Evolutionary conservation across 2,797 vertebrate genomes (phyloP).

Genomic region (Arnoldichthys spilopterus): DNA sequence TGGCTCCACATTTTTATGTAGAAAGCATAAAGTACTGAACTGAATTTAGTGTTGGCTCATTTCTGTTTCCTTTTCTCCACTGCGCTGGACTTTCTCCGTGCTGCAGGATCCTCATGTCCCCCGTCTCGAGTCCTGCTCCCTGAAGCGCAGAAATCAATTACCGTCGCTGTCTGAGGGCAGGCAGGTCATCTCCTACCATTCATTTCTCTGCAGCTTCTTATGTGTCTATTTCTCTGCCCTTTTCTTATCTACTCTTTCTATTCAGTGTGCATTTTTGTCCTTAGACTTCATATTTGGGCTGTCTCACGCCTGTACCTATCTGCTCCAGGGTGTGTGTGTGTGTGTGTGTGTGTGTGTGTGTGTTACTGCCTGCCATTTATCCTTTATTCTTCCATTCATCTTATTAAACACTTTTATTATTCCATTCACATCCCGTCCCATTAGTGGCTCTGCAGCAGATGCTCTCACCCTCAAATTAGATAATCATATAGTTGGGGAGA

Average conservation of each 20-base stretch:
- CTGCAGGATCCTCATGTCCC: slow-evolving; percentile 15
- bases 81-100: not conserved
- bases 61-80: not conserved
- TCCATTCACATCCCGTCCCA: not conserved
- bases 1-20: too few species aligned
- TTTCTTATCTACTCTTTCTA: not conserved
- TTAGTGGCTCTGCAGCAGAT: slow-evolving; percentile 7
- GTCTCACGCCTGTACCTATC: not conserved
- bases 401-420: not conserved
- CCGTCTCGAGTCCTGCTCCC: slow-evolving; percentile 49
- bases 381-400: not conserved
- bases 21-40: too few species aligned
- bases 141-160: slow-evolving; percentile 65
- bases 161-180: slow-evolving; percentile 52
- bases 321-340: not conserved
- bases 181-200: not conserved
- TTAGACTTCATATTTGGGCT: not conserved
- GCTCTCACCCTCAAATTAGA: not conserved
- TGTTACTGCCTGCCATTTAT: not conserved
- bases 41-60: not conserved
- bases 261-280: not conserved
- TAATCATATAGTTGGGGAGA: not conserved
- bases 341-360: too few species aligned
- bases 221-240: slow-evolving; percentile 19
- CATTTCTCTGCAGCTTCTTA: slow-evolving; percentile 17